Conservation (phyloP, 1,140 invertebrate species). For the Drosophila repletoides region DNA sequence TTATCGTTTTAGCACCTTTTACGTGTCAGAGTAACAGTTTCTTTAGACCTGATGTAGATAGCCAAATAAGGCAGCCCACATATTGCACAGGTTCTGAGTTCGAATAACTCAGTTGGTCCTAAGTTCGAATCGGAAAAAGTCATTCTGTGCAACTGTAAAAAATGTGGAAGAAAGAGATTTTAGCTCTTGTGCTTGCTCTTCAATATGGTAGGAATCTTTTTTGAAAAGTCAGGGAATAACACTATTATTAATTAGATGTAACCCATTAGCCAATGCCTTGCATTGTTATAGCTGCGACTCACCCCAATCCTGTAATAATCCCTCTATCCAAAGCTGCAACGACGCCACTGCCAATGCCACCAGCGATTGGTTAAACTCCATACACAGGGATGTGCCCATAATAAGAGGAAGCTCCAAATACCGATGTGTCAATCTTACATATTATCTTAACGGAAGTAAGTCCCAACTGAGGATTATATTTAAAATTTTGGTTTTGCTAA, state of each 20-base stretch:
- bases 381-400: constrained; percentile 28
- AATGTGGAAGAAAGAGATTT: constrained; percentile 52
- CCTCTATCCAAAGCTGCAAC: constrained; percentile 27
- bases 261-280: constrained; percentile 33
- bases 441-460: constrained; percentile 14
- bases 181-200: constrained; percentile 39
- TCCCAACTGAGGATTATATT: background rate
- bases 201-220: constrained; percentile 42
- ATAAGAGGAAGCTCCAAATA: constrained; percentile 10
- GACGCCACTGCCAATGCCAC: constrained; percentile 46
- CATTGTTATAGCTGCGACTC: constrained; percentile 46
- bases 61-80: too few relatives aligned
- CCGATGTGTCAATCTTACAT: constrained; percentile 36
- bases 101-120: constrained; percentile 11
- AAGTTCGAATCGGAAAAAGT: background rate
- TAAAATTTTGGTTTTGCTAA: too few relatives aligned
- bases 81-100: too few relatives aligned
- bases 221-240: background rate
- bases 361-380: background rate
- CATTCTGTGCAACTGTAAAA: background rate
- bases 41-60: too few relatives aligned
- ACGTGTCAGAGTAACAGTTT: too few relatives aligned
- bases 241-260: background rate
- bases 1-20: too few relatives aligned
- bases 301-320: constrained; percentile 9